Conservation (phyloP, 2,888 invertebrate genomes). For the Andrena bucephala region DNA sequence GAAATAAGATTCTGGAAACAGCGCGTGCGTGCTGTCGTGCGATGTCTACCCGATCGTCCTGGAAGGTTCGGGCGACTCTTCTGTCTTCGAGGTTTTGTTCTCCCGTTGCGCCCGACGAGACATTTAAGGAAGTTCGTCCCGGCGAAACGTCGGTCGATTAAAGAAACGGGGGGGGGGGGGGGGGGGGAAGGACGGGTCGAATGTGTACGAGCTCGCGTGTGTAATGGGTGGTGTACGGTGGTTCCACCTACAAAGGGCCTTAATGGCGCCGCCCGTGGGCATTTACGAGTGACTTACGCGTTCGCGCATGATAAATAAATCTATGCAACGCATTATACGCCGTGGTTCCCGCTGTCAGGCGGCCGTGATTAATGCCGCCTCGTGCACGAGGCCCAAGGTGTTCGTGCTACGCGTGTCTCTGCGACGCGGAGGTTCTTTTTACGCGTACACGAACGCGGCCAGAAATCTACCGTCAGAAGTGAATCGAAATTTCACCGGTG, state of each 20-base stretch:
- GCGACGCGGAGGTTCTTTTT: background rate
- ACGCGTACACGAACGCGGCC: background rate
- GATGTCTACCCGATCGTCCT: slow-evolving; percentile 23
- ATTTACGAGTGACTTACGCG: slow-evolving; percentile 79
- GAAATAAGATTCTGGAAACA: background rate
- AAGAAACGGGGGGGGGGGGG: slow-evolving; percentile 26
- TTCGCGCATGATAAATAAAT: slow-evolving; percentile 82
- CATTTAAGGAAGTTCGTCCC: slow-evolving; percentile 60
- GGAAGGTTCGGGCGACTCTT: slow-evolving; percentile 36
- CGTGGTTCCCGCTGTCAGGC: slow-evolving; percentile 76
- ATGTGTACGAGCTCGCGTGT: slow-evolving; percentile 34
- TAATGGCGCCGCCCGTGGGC: slow-evolving; percentile 73
- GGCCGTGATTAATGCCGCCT: slow-evolving; percentile 78
- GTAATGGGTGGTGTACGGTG: slow-evolving; percentile 64
- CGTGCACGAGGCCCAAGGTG: slow-evolving; percentile 45
- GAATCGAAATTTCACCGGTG: background rate
- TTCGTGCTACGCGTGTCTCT: slow-evolving; percentile 39
- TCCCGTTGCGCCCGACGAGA: slow-evolving; percentile 27
- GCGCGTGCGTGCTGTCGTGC: slow-evolving; percentile 11
- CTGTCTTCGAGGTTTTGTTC: slow-evolving; percentile 58
- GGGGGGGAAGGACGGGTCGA: slow-evolving; percentile 25
- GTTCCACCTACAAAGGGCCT: slow-evolving; percentile 72
- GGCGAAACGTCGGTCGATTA: slow-evolving; percentile 52
- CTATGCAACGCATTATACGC: slow-evolving; percentile 80
- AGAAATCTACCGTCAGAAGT: background rate